These are phyloP conservation scores for Acanthisitta chloris DNA, from an alignment of 2,113 vertebrate genomes.

Conservation along the genomic window DNA sequence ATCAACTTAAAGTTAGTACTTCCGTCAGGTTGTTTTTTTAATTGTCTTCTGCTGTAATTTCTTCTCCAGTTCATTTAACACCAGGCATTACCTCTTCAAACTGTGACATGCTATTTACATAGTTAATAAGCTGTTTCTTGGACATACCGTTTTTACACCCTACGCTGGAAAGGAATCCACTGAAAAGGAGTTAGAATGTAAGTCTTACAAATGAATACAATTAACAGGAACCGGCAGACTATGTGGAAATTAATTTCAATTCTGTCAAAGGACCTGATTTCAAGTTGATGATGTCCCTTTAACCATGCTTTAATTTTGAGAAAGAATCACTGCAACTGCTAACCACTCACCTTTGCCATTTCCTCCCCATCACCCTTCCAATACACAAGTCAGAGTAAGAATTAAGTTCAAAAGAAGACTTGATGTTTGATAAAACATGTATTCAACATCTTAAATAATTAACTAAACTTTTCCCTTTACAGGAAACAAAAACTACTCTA, in stretches of 20 bases:
- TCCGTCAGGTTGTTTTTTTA: not conserved
- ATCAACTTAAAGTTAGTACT: slow-evolving; percentile 37
- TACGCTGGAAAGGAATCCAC: not conserved
- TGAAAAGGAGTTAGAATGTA: not conserved
- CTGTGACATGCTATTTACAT: not conserved
- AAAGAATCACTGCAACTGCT: not conserved
- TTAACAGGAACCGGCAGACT: not conserved
- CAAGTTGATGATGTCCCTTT: slow-evolving; percentile 60
- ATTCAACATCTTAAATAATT: not conserved
- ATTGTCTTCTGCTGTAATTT: not conserved
- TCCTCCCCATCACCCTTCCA: slow-evolving; percentile 2
- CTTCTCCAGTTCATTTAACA: not conserved
- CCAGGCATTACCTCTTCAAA: not conserved
- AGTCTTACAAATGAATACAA: not conserved
- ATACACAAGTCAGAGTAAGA: slow-evolving; percentile 23
- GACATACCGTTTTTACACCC: not conserved
- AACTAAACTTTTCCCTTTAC: not conserved
- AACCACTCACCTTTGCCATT: slow-evolving; percentile 23
- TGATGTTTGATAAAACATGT: slow-evolving; percentile 25
- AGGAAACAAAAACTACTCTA: slow-evolving; percentile 15
- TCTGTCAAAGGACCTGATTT: not conserved
- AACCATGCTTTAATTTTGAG: not conserved
- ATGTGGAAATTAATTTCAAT: not conserved
- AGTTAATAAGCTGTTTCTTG: not conserved
- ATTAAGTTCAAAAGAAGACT: slow-evolving; percentile 12